Evolutionary conservation across 2,797 vertebrate species (phyloP).

Genomic region (Tokudaia muenninki): DNA sequence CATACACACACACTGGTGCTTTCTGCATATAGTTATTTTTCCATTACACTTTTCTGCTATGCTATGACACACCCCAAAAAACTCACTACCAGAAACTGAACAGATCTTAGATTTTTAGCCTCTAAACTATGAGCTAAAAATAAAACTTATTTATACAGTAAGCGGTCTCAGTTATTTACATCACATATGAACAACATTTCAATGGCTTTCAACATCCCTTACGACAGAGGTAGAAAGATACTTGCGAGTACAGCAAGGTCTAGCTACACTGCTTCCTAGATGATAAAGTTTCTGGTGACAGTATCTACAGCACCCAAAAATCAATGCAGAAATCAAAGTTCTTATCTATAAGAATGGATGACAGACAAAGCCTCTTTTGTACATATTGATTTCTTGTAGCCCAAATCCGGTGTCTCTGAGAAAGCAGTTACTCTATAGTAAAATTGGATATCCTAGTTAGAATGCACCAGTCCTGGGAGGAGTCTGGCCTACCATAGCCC

Average conservation of each 20-base stretch:
- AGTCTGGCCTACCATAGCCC: neutral
- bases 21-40: neutral
- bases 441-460: neutral
- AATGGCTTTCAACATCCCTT: constrained; percentile 90
- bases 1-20: neutral
- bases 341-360: constrained; percentile 93
- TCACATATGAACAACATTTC: constrained; percentile 93
- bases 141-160: neutral
- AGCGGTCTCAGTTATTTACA: neutral
- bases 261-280: constrained; percentile 89
- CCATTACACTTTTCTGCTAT: neutral
- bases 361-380: constrained; percentile 92
- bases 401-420: constrained; percentile 85
- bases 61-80: neutral
- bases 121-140: neutral
- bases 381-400: constrained; percentile 91
- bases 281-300: constrained; percentile 93
- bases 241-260: constrained; percentile 86
- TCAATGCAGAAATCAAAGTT: constrained; percentile 88
- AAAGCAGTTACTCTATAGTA: neutral
- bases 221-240: constrained; percentile 89
- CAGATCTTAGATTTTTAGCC: neutral
- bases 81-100: neutral
- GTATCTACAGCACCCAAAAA: constrained; percentile 85
- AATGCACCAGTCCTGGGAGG: too few relatives aligned